Evolutionary conservation across 2,888 invertebrate genomes (phyloP), one percentile per base, ranked within the genome.

Genomic region (Melinaea menophilus): DNA sequence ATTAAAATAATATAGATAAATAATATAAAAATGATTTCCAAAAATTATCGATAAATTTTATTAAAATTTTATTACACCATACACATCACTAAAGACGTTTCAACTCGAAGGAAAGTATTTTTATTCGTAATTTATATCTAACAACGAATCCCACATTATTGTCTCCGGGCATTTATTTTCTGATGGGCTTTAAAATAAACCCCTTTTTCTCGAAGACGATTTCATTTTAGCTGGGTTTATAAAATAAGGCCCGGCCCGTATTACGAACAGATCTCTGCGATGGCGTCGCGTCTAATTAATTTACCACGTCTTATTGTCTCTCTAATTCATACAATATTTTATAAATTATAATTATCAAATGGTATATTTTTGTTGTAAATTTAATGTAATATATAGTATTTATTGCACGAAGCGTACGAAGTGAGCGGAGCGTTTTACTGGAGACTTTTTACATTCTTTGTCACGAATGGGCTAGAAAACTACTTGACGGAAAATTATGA

Each of bases 201-300:
- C 88, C 90, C 89, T 88, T 89, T 90, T 90, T 89, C 88, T 86
- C 80, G 81, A 79, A 79, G 79, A 80, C 86, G 86, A 86, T 90
- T 88, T 84, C 87, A 90, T 90, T 90, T 88, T 89, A 89, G 89
- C 89, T 89, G 86, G 90, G 85, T 89, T 90, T 89, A 89, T 84
- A 70, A 84, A 88, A 84, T 90, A 88, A 86, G 85, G 85, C 83
- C 82, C 73, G 85, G 85, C 83, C 82, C 73, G 82, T 80, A 82
- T 87, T 87, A 80, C 72, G 77, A 68, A 77, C 74, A 78, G 84
- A 80, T 73, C 74, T 73, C 75, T 75, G 74, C 70, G 71, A 70
- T 71, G 71, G 73, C 75, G 82, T 79, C 81, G 69, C 79, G 86
- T 86, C 86, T 88, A 90, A 90, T 90, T 90, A 88, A 90, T 88